A percentile compares a stretch with the other conserved stretches of the same genome.
phyloP scores from a whole-genome alignment of 2,888 invertebrate species.

The Drosophila kuntzei region DNA sequence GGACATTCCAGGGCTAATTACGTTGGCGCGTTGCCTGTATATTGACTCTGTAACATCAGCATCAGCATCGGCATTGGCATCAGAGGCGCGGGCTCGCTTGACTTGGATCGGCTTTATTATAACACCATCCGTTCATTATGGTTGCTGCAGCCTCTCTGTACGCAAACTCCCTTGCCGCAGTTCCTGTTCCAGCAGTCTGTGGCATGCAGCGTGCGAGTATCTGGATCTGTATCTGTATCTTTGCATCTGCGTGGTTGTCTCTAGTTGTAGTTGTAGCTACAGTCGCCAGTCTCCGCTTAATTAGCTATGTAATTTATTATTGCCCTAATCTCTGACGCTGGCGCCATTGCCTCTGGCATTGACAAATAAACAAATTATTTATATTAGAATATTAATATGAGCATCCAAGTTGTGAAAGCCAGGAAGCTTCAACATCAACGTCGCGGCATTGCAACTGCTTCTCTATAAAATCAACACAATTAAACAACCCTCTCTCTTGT shows the following conservation, averaged over 20 bases:
- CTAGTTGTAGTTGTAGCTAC: slow-evolving; percentile 14
- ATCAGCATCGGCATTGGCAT: slow-evolving; percentile 6
- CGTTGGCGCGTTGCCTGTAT: slow-evolving; percentile 59
- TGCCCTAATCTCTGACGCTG: slow-evolving; percentile 63
- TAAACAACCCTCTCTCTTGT: slow-evolving; percentile 15
- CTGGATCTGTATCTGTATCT: slow-evolving; percentile 53
- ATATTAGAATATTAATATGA: slow-evolving; percentile 68
- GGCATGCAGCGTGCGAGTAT: slow-evolving; percentile 50
- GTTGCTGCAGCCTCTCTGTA: slow-evolving; percentile 32
- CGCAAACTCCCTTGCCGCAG: background rate
- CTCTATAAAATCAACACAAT: slow-evolving; percentile 69
- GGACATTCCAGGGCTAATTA: slow-evolving; percentile 82
- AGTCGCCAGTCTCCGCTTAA: slow-evolving; percentile 63
- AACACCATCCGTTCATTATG: slow-evolving; percentile 69
- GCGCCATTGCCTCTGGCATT: slow-evolving; percentile 65
- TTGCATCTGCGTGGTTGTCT: slow-evolving; percentile 76
- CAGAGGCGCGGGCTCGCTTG: slow-evolving; percentile 30
- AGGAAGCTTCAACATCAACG: slow-evolving; percentile 27
- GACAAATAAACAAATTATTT: slow-evolving; percentile 78
- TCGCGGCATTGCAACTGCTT: slow-evolving; percentile 26
- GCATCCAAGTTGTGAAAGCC: slow-evolving; percentile 22
- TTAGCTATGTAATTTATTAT: slow-evolving; percentile 79
- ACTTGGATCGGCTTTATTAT: slow-evolving; percentile 57
- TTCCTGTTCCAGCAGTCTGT: slow-evolving; percentile 48
- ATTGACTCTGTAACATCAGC: slow-evolving; percentile 7